Base-by-base conservation (phyloP, 2,113 vertebrate species). In the Paramisgurnus dabryanus region DNA sequence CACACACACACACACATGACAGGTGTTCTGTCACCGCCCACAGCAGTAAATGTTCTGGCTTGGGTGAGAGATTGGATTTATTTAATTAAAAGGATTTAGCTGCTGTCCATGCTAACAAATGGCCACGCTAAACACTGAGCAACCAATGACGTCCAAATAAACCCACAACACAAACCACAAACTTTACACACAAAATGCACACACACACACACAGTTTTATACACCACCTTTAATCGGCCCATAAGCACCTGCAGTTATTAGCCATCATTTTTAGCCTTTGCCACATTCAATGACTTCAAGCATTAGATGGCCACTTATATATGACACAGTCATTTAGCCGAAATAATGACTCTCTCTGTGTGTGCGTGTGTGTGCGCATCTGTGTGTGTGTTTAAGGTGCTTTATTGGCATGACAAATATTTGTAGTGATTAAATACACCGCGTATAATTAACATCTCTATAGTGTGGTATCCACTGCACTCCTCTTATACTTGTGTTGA, bases 51-150 rank as follows among this genome's bases (percentile, higher is more conserved):
- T 76, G 72, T 72, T 76, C 83, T 78, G 79, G 80, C 83, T 84
- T 83, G 39, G 39, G 66, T 63, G 73, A 87, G 82, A 82, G 84
- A 86, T 81, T 84, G 63, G 7, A 86, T 87, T 84, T 82, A 41
- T 61, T 68, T 86, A 82, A 87, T 86, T 85, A 84, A 79, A 79
- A 64, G 71, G 34, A 86, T 39, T 64, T 75, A 75, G 72, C 58
- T 39, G 22, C 58, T 75, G 80, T 82, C 69, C 68, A 60, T 18
- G 61, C 40, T 70, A 88, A 83, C 64, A 78, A 87, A 85, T 76
- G 55, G 67, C 45, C 68, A 64, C 49, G 55, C 55, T 61, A 27
- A 7, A 67, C 67, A 68, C 39, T 8, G 66, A 85, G 66, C 73
- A 76, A 70, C 86, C 84, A 78, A 83, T 41, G 4, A 55, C 67